Evolutionary conservation across 1,140 invertebrate genomes (phyloP), one percentile per base, ranked within the genome.

Genomic region (Euschistus heros): DNA sequence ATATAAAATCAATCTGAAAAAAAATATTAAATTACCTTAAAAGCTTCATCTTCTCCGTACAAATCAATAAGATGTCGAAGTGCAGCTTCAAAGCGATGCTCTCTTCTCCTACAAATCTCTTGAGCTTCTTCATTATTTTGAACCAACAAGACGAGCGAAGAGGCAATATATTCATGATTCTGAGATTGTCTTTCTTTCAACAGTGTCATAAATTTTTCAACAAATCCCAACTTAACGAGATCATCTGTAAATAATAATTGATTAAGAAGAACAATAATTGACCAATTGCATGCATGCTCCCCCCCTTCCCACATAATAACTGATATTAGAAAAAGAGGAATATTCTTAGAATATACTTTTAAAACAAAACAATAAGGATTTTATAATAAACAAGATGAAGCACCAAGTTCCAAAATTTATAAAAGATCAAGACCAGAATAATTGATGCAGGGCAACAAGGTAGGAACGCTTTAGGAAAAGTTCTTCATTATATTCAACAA

Each of bases 211-310:
- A 66, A 37, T 18, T 62, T 60, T 55, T 66, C 61, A 14, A 61
- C 57, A 61, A 66, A 66, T 20, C 65, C 65, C 61, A 62, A 52
- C 18, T 42, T 66, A 1, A 55, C 37, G n/a, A 66, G 26, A 62
- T 50, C 46, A 15, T 61, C 65, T 66, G 46, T 20, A 65, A 65
- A 18, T 24, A 13, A 13, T 24, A 55, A 55, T 13, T 18, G 18
- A 55, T 18, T 18, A 24, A 55, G 18, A n/a, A n/a, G n/a, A n/a
- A n/a, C n/a, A n/a, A n/a, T n/a, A n/a, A n/a, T n/a, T n/a, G n/a
- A n/a, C n/a, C n/a, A n/a, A n/a, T n/a, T n/a, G n/a, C n/a, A n/a
- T n/a, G n/a, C n/a, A n/a, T n/a, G n/a, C n/a, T n/a, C n/a, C n/a
- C n/a, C n/a, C n/a, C n/a, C n/a, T n/a, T n/a, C n/a, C n/a, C n/a